These are phyloP conservation scores for Pasiphila rectangulata DNA, from an alignment of 2,888 invertebrate species.

Conservation along the genomic window DNA sequence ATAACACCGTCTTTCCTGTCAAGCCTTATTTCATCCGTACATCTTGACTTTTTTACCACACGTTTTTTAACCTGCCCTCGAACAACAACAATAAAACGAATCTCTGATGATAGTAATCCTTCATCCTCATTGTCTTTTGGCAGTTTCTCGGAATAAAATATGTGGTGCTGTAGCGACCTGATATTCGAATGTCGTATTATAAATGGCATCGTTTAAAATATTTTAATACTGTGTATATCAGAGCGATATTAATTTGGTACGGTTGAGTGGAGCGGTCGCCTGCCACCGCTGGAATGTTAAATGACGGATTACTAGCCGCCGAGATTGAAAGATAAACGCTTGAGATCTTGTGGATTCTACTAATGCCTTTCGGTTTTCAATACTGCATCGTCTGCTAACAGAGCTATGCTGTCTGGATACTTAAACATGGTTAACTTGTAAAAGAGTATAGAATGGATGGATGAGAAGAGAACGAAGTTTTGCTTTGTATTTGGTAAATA, in stretches of 20 bases:
- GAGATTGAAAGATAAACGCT: conserved; percentile 70
- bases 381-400: conserved; percentile 1
- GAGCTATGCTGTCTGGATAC: neutral
- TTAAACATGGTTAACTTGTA: neutral
- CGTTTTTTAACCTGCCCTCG: conserved; percentile 66
- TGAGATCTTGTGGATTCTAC: conserved; percentile 63
- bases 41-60: conserved; percentile 70
- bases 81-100: conserved; percentile 76
- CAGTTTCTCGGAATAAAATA: conserved; percentile 79
- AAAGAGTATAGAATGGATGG: neutral
- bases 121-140: conserved; percentile 81
- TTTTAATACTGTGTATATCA: conserved; percentile 79
- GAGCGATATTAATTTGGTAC: conserved; percentile 78
- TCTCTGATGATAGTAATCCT: conserved; percentile 78
- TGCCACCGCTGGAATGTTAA: conserved; percentile 77
- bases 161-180: conserved; percentile 73
- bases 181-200: conserved; percentile 77
- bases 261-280: conserved; percentile 72
- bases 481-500: neutral
- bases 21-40: conserved; percentile 72
- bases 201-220: conserved; percentile 80
- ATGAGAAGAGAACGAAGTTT: too few relatives aligned
- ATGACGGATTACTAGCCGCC: conserved; percentile 77
- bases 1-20: conserved; percentile 76
- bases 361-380: conserved; percentile 43